These are phyloP conservation scores for Grammomys surdaster DNA, from an alignment of 2,113 vertebrate species.

Conservation along the genomic window DNA sequence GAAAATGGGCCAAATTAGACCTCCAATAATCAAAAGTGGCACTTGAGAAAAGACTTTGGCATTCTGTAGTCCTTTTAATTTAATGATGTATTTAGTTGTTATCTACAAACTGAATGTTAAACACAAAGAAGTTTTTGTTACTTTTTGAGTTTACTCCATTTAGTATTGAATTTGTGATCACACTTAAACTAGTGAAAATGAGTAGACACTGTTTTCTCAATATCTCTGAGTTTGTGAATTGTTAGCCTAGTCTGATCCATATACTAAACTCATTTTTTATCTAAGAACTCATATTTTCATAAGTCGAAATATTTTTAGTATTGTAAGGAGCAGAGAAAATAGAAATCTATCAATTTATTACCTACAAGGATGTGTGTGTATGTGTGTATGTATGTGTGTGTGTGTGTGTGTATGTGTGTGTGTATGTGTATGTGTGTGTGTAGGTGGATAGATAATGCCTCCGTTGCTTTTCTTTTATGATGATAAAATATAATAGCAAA, in stretches of 20 bases:
- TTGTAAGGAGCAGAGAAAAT: constrained; percentile 70
- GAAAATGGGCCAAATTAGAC: constrained; percentile 31
- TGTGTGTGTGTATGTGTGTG: background rate
- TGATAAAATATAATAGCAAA: background rate
- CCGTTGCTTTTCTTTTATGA: background rate
- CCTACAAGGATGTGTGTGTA: background rate
- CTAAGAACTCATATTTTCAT: background rate
- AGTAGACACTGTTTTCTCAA: background rate
- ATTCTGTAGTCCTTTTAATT: constrained; percentile 10
- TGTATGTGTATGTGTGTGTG: background rate
- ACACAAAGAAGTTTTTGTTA: background rate
- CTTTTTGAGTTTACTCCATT: background rate
- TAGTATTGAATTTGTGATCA: background rate
- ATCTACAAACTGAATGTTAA: background rate
- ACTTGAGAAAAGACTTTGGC: background rate
- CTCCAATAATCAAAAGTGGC: constrained; percentile 22
- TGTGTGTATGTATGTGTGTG: too few relatives aligned
- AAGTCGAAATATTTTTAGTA: constrained; percentile 45
- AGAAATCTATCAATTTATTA: constrained; percentile 59
- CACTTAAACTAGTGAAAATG: background rate
- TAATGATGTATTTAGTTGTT: constrained; percentile 44
- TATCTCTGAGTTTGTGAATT: background rate
- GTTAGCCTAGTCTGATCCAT: background rate
- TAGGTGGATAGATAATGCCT: background rate
- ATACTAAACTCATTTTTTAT: background rate